Base-by-base conservation (phyloP, 2,888 invertebrate genomes). In the Dendrolimus houi region DNA sequence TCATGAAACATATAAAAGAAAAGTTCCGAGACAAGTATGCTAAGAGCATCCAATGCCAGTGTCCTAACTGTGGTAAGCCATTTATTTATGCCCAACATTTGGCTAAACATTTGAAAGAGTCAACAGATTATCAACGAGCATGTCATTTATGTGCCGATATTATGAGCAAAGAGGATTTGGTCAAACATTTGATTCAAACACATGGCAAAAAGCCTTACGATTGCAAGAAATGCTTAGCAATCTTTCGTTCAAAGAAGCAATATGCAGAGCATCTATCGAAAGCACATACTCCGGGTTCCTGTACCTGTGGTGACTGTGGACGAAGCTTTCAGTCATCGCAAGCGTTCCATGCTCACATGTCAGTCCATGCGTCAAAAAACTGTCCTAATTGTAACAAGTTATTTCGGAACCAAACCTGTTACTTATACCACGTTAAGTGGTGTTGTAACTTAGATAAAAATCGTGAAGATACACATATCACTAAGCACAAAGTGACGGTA, bases 291-390 rank as follows among this genome's bases (percentile, higher is more conserved):
- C 63, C 65, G 0, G 81, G 85, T 0, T 67, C 68, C 0, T 76
- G 75, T 52, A 79, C 75, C 0, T 88, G 88, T 62, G 81, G 81
- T 0, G 87, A 87, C 41, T 89, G 88, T 54, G 86, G 87, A 0
- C 72, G 79, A 0, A 80, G 65, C 12, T 88, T 87, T 57, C 68
- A 73, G 47, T 75, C 77, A 0, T 40, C 60, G 1, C 71, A 77
- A 0, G 86, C 81, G 0, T 83, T 74, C 47, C 66, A 76, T 10
- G 85, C 87, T 3, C 88, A 87, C 56, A 58, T 76, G 0, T 72
- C 80, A 0, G 67, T 85, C 0, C 88, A 88, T 55, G 60, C 68
- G 0, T 62, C 68, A 0, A 80, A 85, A 60, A 74, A 62, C 0
- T 89, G 89, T 57, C 85, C 86, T 0, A 71, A 75, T 3, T 89